A percentile compares a stretch with the other conserved stretches of the same genome.
These are phyloP conservation scores for Chauna torquata DNA, from an alignment of 2,113 vertebrate species.

Conservation along the genomic window DNA sequence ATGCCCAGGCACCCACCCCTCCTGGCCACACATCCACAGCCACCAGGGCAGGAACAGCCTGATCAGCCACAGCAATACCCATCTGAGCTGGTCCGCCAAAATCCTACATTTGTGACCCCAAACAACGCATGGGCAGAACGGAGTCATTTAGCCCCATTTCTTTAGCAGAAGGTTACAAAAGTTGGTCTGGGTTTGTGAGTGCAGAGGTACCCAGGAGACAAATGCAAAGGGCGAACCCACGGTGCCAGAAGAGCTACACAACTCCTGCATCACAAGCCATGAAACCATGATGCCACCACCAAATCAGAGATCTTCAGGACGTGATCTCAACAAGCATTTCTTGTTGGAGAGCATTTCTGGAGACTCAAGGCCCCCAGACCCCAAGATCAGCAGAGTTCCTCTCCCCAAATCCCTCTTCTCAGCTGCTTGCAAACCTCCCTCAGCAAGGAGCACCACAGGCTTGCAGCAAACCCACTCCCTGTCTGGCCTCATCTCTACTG, in stretches of 20 bases:
- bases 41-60: background rate
- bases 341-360: accelerated
- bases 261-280: background rate
- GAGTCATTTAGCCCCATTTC: background rate
- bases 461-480: background rate
- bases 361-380: background rate
- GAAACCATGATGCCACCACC: background rate
- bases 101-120: background rate
- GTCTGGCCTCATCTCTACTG: too few species aligned
- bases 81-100: background rate
- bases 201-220: background rate
- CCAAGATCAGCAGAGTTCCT: background rate
- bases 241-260: background rate
- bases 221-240: background rate
- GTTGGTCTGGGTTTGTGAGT: background rate
- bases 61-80: background rate
- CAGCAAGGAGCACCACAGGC: background rate
- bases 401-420: background rate
- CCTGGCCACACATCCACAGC: background rate
- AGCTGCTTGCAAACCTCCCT: background rate
- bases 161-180: background rate
- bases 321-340: background rate
- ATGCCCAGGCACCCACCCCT: background rate
- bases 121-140: too few species aligned
- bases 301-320: background rate